Conservation (phyloP, 1,140 invertebrate species). For the Littorina saxatilis region DNA sequence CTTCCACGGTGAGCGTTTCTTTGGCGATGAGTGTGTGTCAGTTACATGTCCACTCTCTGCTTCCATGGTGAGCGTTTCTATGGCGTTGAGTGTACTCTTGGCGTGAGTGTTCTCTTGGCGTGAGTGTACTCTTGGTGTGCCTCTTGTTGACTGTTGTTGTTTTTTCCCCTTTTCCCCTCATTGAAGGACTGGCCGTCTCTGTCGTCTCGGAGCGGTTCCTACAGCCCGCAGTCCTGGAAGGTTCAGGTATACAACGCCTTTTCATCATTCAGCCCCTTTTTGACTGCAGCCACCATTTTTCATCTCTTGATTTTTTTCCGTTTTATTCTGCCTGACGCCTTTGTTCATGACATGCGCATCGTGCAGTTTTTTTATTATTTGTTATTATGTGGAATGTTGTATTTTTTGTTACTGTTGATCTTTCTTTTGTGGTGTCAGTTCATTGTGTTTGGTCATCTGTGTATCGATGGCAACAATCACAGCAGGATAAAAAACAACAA, state of each 20-base stretch:
- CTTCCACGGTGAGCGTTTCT: no score
- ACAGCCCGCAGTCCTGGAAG: conserved; percentile 52
- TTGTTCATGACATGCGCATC: no score
- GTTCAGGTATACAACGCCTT: conserved; percentile 32
- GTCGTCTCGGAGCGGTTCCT: conserved; percentile 47
- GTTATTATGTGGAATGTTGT: no score
- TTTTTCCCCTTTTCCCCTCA: background rate
- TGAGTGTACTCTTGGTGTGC: conserved; percentile 38
- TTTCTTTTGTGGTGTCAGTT: no score
- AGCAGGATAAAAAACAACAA: no score
- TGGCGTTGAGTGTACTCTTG: background rate
- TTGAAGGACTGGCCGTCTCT: conserved; percentile 48
- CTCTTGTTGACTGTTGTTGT: conserved; percentile 29
- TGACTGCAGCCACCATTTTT: no score
- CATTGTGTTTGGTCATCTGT: no score
- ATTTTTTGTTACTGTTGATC: no score
- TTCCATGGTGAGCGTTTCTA: background rate
- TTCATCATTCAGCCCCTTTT: background rate
- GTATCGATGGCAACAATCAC: no score
- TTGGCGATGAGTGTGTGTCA: background rate
- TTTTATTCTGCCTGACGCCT: no score
- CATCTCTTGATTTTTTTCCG: no score
- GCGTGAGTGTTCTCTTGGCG: background rate
- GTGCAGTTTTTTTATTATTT: no score
- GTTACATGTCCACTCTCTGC: background rate